Base-by-base conservation (phyloP, 2,888 invertebrate genomes). In the Sarcophaga rosellei region DNA sequence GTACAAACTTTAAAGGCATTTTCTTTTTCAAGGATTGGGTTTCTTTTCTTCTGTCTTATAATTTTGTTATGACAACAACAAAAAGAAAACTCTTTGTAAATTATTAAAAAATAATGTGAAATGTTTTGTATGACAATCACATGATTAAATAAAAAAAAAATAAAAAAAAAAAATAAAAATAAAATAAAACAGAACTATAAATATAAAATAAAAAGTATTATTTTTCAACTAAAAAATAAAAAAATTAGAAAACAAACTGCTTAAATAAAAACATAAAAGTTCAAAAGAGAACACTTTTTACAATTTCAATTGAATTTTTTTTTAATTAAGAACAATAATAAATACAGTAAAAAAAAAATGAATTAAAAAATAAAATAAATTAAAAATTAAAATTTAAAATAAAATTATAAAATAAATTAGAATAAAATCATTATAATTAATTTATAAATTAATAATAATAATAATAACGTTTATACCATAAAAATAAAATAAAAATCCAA, bases 51-150 rank as follows among this genome's bases (percentile, higher is more conserved):
- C 4, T 15, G 4, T 47, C 15, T 35, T 35, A 6, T 35, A 35
- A 35, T 35, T 73, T 44, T 68, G 84, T 69, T 77, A 73, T 84
- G 21, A 75, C 21, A 75, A 10, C n/a, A 20, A 68, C 35, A 35
- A 35, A 72, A 35, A 47, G 4, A 15, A 11, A 47, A 47, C 63
- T 77, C 62, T 77, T 78, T 92, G 92, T 92, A 92, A 90, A 91
- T 92, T 91, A 90, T 91, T 91, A 90, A 90, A 91, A 76, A 91
- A 92, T 92, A 92, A 82, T 93, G 93, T 93, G 93, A 93, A 92
- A 93, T 93, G 93, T 93, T 93, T 93, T 93, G 93, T 93, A 93
- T 93, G 93, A 93, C 93, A 93, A 93, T 93, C 93, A 93, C 93
- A 93, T 93, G 92, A 92, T 90, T 90, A 91, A 90, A 90, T 89